Evolutionary conservation across 2,888 invertebrate species (phyloP).

Genomic region (Pristionchus mayeri): DNA sequence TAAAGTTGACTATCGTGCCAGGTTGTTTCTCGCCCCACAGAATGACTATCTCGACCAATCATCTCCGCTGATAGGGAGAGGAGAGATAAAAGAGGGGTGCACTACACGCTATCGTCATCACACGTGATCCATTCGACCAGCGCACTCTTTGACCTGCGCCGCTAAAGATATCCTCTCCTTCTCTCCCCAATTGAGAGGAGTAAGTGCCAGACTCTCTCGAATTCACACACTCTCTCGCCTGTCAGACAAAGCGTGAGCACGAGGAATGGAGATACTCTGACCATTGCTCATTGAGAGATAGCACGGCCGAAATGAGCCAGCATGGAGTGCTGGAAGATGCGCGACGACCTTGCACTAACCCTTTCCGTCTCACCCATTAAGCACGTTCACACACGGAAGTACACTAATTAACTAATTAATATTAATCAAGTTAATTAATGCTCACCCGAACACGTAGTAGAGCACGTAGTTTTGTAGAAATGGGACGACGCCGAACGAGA

Average conservation of each 20-base stretch:
- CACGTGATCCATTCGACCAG: conserved; percentile 12
- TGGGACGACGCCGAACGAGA: conserved; percentile 86
- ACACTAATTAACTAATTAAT: neutral
- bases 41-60: neutral
- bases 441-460: conserved; percentile 83
- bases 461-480: conserved; percentile 82
- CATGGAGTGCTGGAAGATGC: neutral
- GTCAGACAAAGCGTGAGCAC: too few species aligned
- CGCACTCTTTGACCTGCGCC: neutral
- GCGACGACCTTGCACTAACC: conserved; percentile 2
- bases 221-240: too few species aligned
- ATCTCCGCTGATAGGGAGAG: neutral
- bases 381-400: too few species aligned
- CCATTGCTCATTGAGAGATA: too few species aligned
- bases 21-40: too few species aligned
- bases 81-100: neutral
- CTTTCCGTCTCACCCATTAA: neutral
- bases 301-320: neutral
- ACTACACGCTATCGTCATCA: neutral
- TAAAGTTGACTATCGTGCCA: too few species aligned
- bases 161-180: too few species aligned
- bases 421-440: too few species aligned
- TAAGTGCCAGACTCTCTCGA: too few species aligned
- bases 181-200: too few species aligned
- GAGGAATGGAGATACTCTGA: too few species aligned